Evolutionary conservation across 1,140 invertebrate genomes (phyloP), one percentile per base, ranked within the genome.

Genomic region (Nymphalis io): DNA sequence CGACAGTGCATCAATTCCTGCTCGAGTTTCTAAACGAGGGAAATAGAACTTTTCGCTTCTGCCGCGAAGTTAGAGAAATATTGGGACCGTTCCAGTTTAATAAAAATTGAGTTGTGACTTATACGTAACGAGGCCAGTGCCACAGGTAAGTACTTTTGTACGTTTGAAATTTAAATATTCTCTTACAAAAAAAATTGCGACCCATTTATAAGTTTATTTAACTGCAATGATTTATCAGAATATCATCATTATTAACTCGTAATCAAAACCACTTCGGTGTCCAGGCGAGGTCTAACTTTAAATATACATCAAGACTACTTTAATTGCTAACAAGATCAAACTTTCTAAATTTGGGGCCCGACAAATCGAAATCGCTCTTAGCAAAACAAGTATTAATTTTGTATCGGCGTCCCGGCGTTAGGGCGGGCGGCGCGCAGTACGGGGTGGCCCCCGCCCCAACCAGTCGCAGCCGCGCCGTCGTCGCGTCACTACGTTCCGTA

Each of bases 321-420:
- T 88, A 87, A 90, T 88, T 88, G 85, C 76, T 89, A 87, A 87
- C 84, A 88, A 89, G 88, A 88, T 88, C 84, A 84, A 89, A 89
- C 86, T 91, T 91, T 89, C 80, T 78, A 87, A 85, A 90, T 90
- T 88, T 83, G 81, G 81, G 79, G 82, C 74, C 79, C 86, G 79
- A 89, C 86, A 89, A 90, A 89, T 90, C 88, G 88, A 88, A 89
- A 89, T 88, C 84, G 81, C 86, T 88, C 86, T 88, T 89, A 85
- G 85, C 84, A 88, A 90, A 89, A 88, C 86, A 90, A 90, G 88
- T 90, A 90, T 90, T 90, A 90, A 90, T 89, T 89, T 87, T 88
- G 88, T 90, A 89, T 90, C 88, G 86, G 82, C 80, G 80, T 83
- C 76, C 80, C 72, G 72, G 75, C 59, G 73, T 68, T 64, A 69